phyloP scores from a whole-genome alignment of 2,888 invertebrate species.

The Leptopilina myrica region DNA sequence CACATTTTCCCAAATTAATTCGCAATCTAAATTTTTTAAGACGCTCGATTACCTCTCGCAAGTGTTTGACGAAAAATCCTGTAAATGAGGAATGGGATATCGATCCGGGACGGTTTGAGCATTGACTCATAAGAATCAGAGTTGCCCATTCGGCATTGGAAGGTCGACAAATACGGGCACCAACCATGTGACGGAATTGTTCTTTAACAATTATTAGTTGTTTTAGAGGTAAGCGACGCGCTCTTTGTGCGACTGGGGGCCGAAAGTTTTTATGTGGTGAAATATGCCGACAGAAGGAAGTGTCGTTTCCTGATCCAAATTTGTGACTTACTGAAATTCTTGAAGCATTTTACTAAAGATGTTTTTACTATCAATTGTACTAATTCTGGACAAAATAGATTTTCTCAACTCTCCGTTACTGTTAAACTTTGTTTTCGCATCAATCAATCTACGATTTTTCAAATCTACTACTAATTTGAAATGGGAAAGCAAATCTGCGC shows the following conservation, averaged over 20 bases:
- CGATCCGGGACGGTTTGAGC: slow-evolving; percentile 40
- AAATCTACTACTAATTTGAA: slow-evolving; percentile 66
- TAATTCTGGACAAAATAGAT: neutral
- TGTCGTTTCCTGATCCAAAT: slow-evolving; percentile 40
- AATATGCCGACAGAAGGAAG: slow-evolving; percentile 44
- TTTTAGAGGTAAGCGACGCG: slow-evolving; percentile 68
- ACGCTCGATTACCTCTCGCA: neutral
- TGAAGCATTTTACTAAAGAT: neutral
- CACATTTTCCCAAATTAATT: slow-evolving; percentile 45
- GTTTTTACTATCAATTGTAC: neutral
- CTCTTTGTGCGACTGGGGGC: slow-evolving; percentile 65
- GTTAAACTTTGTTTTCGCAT: neutral
- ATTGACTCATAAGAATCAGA: slow-evolving; percentile 65
- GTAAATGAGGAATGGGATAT: slow-evolving; percentile 25
- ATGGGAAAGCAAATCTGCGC: slow-evolving; percentile 65
- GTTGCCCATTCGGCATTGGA: slow-evolving; percentile 65
- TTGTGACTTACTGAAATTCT: slow-evolving; percentile 7
- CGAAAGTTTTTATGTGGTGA: slow-evolving; percentile 67
- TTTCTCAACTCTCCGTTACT: neutral
- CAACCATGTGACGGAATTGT: slow-evolving; percentile 67
- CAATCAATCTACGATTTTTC: slow-evolving; percentile 21
- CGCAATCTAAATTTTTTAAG: slow-evolving; percentile 18
- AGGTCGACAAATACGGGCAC: slow-evolving; percentile 73
- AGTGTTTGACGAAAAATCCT: slow-evolving; percentile 28
- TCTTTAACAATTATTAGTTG: slow-evolving; percentile 64